Base-by-base conservation (phyloP, 2,888 invertebrate species). In the Aradus depressus region DNA sequence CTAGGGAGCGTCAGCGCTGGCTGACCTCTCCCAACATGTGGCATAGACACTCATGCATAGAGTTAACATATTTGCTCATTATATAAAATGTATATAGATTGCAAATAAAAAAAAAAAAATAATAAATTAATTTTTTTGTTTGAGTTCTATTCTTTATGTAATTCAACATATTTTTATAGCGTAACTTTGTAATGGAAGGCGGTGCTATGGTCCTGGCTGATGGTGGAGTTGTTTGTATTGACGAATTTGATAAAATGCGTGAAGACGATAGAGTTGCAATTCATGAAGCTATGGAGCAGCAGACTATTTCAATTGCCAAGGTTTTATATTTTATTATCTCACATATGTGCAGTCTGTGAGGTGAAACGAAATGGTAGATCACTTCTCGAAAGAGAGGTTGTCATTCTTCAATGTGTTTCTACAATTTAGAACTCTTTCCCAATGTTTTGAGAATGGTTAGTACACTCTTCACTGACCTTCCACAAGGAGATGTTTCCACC, bases 261-360 rank as follows among this genome's bases (percentile, higher is more conserved):
- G 97, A 98, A 69, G 97, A 98, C 66, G 98, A 98, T 69, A 76
- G 97, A 59, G 98, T 98, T 6, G 97, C 97, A 35, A 99, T 98
- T 65, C 98, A 98, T 69, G 98, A 98, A 72, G 98, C 98, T 21
- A 98, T 98, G 98, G 98, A 98, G 67, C 98, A 98, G 65, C 98
- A 99, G 70, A 99, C 98, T 3, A 99, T 99, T 64, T 97, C 96
- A 1, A 95, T 98, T 60, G 97, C 98, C 2, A 98, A 98, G 74
- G 81, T 80, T 6, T 14, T 32, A 32, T 32, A 10, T 44, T n/a
- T n/a, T n/a, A n/a, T n/a, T n/a, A n/a, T n/a, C n/a, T n/a, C n/a
- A n/a, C n/a, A n/a, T n/a, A n/a, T n/a, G n/a, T n/a, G n/a, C n/a
- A n/a, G n/a, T n/a, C n/a, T n/a, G n/a, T n/a, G n/a, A n/a, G n/a